These are phyloP conservation scores for Petrocephalus schoutedeni DNA, from an alignment of 2,797 vertebrate genomes.

Conservation along the genomic window DNA sequence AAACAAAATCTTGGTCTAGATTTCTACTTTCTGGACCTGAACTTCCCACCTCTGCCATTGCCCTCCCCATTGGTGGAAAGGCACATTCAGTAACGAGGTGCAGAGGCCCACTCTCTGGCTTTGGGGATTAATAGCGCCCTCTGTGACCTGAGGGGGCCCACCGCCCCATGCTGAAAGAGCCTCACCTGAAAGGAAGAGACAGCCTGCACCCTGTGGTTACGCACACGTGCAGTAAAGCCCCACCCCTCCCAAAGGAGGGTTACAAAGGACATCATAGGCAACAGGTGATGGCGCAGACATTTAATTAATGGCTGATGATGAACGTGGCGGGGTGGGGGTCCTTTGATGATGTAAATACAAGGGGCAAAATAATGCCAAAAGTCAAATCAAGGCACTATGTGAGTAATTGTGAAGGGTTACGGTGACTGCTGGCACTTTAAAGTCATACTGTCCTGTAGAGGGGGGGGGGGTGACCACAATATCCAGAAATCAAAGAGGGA, in stretches of 20 bases:
- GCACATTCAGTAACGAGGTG: neutral
- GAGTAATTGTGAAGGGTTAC: neutral
- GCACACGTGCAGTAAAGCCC: neutral
- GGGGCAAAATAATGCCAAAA: neutral
- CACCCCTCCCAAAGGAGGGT: neutral
- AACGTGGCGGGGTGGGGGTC: neutral
- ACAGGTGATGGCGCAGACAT: neutral
- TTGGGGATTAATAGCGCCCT: neutral
- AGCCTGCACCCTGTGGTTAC: neutral
- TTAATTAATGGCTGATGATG: neutral
- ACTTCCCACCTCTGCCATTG: no score
- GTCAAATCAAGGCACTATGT: neutral
- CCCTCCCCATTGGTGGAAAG: neutral
- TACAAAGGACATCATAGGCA: neutral
- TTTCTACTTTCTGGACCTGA: no score
- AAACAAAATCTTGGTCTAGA: no score
- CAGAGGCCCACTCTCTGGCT: neutral
- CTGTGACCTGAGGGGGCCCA: neutral
- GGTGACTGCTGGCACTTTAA: neutral
- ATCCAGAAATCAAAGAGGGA: neutral
- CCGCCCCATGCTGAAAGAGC: neutral
- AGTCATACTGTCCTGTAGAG: neutral
- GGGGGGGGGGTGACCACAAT: neutral
- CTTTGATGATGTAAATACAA: neutral
- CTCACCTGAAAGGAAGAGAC: neutral